Evolutionary conservation across 1,140 invertebrate species (phyloP).

Genomic region (Drosophila persimilis): DNA sequence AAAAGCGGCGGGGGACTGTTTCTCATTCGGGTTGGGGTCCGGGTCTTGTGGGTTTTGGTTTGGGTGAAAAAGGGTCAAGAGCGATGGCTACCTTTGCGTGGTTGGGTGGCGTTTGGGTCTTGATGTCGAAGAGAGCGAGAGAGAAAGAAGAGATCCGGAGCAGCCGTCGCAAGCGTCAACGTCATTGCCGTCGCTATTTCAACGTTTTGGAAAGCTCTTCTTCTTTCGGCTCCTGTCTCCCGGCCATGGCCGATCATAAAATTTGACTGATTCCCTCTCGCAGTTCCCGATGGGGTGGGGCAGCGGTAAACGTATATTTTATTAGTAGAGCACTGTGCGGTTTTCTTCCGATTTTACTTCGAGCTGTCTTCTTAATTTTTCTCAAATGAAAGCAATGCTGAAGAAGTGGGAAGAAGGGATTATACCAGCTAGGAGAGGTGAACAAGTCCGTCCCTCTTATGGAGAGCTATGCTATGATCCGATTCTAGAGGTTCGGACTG

Average conservation of each 20-base stretch:
- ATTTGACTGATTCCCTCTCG: slow-evolving; percentile 54
- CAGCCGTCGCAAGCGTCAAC: slow-evolving; percentile 28
- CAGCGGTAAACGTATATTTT: not conserved
- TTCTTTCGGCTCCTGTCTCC: slow-evolving; percentile 11
- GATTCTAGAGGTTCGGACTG: too few relatives aligned
- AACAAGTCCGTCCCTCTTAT: too few relatives aligned
- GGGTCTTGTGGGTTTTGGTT: slow-evolving; percentile 52
- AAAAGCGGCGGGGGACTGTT: slow-evolving; percentile 40
- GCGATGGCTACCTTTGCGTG: slow-evolving; percentile 60
- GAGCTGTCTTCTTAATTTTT: too few relatives aligned
- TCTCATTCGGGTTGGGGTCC: slow-evolving; percentile 26
- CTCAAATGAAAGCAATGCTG: too few relatives aligned
- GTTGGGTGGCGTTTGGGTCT: not conserved
- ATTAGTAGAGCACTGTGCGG: not conserved
- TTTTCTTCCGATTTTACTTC: too few relatives aligned
- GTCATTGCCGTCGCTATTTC: slow-evolving; percentile 60
- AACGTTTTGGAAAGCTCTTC: slow-evolving; percentile 41
- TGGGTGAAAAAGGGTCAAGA: slow-evolving; percentile 76
- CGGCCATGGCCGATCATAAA: slow-evolving; percentile 54
- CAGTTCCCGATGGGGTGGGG: not conserved
- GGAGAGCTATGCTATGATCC: too few relatives aligned
- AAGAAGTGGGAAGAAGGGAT: too few relatives aligned
- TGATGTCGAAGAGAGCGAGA: not conserved
- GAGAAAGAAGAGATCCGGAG: not conserved
- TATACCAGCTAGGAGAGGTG: too few relatives aligned